Evolutionary conservation across 2,888 invertebrate genomes (phyloP), one percentile per base, ranked within the genome.

Genomic region (Atrina japonica): DNA sequence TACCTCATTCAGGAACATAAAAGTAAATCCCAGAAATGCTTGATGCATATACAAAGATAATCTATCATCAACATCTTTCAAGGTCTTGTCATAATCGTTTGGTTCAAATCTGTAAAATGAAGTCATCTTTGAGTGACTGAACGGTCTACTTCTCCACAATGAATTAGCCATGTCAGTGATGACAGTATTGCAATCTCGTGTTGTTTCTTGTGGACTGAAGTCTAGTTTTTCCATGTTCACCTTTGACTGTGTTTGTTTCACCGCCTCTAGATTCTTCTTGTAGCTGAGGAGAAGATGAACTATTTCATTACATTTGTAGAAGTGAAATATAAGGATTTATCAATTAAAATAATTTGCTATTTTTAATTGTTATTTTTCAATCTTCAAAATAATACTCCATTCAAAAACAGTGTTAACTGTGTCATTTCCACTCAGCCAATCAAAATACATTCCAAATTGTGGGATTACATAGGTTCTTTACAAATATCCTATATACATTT

Each of bases 1-100:
- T 18, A 70, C 70, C 60, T 70, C 65, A 23, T 65, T 70, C 6
- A 70, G 43, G 58, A 72, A 72, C 29, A 53, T 49, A 7, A 61
- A n/a, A 29, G 63, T 41, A 61, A 52, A 72, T 25, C 66, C 66
- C 23, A 72, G 40, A 27, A 67, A 58, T 1, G 58, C 71, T 35
- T 66, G 71, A 11, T 72, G 66, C 18, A 72, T 43, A 29, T 72
- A 72, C 0, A 43, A 18, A 3, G 58, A 49, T 25, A 72, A 67
- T 2, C 49, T 23, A 47, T 72, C 53, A 9, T 49, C 55, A 9
- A 63, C 61, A 9, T 47, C 50, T 14, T 29, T 21, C 0, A 61
- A 25, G 9, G 29, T 18, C 6, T 18, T 16, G 23, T 55, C 49
- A 18, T 58, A 27, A 3, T 55, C 21, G 3, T 7, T 21, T 3